Conservation (phyloP, 2,113 vertebrate species). For the Numida meleagris region DNA sequence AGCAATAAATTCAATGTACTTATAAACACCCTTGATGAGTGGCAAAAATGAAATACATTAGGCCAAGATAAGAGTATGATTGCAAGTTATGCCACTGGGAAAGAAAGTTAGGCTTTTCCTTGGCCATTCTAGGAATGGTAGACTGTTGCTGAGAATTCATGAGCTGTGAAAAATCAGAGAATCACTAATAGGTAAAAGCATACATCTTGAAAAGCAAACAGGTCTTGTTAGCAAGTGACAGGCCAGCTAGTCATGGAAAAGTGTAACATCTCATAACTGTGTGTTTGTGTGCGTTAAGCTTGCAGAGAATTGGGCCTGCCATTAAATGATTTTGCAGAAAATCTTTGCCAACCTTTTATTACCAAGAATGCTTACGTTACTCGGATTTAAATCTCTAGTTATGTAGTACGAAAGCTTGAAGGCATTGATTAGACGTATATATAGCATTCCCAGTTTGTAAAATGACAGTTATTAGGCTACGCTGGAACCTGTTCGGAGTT, state of each 20-base stretch:
- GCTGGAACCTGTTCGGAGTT: not conserved
- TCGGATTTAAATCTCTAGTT: not conserved
- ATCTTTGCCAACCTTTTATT: not conserved
- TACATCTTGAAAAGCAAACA: not conserved
- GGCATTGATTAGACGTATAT: not conserved
- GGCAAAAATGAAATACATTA: not conserved
- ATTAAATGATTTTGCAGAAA: not conserved
- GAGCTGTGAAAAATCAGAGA: not conserved
- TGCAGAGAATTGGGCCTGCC: not conserved
- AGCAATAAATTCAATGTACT: not conserved
- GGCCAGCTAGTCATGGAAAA: not conserved
- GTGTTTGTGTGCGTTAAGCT: not conserved
- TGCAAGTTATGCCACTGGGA: not conserved
- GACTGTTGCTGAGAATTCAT: not conserved
- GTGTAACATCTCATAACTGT: not conserved
- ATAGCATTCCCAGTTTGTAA: not conserved
- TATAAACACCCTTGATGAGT: not conserved
- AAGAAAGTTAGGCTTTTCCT: not conserved
- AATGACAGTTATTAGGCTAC: not conserved
- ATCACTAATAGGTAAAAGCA: not conserved
- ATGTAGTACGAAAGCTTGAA: not conserved
- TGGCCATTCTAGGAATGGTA: not conserved
- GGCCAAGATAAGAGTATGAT: not conserved
- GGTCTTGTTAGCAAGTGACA: not conserved
- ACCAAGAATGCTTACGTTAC: not conserved